Evolutionary conservation across 2,113 vertebrate species (phyloP).

Genomic region (Podocnemis expansa): DNA sequence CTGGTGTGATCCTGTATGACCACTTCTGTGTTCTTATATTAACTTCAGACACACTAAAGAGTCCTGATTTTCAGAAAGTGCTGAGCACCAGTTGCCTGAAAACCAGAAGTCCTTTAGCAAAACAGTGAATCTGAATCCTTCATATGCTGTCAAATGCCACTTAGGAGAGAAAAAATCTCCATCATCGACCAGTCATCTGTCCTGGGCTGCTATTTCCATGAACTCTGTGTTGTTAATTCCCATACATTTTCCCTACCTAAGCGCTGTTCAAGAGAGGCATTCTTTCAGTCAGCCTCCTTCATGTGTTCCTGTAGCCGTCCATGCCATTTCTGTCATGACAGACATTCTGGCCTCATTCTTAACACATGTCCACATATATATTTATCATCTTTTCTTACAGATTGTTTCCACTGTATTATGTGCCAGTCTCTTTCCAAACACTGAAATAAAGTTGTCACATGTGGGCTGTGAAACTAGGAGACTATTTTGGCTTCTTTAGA

Average conservation of each 20-base stretch:
- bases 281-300: neutral
- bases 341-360: neutral
- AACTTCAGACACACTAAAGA: neutral
- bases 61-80: neutral
- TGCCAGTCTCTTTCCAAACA: neutral
- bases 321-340: neutral
- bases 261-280: neutral
- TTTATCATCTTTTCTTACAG: neutral
- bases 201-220: neutral
- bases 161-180: neutral
- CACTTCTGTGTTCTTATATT: neutral
- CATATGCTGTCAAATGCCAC: neutral
- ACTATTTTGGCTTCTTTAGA: neutral
- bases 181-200: neutral
- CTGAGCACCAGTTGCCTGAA: neutral
- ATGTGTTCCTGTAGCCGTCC: neutral
- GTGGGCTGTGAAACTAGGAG: accelerated
- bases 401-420: neutral
- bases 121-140: neutral
- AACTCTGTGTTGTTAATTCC: neutral
- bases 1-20: neutral
- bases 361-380: neutral
- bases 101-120: neutral
- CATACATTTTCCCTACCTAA: neutral
- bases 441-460: neutral